These are phyloP conservation scores for Aphelocoma californica DNA, from an alignment of 2,797 vertebrate species.

Conservation along the genomic window DNA sequence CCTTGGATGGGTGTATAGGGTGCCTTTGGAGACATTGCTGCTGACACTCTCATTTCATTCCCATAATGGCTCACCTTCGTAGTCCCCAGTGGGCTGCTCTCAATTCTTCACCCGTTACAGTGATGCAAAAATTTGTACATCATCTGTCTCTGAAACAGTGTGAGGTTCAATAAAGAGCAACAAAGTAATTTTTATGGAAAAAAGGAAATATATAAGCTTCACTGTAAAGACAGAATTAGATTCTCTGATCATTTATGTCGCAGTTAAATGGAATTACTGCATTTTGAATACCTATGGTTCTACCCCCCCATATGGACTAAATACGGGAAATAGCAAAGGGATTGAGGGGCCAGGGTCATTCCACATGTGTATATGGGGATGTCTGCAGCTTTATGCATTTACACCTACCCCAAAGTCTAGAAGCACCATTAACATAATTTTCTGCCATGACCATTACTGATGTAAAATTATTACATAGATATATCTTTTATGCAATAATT, in stretches of 20 bases:
- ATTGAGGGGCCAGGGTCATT: not conserved
- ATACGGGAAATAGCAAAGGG: not conserved
- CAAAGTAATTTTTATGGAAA: not conserved
- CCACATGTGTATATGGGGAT: accelerated
- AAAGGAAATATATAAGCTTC: not conserved
- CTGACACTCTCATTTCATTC: not conserved
- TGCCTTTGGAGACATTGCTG: not conserved
- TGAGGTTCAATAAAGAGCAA: not conserved
- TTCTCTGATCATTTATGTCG: not conserved
- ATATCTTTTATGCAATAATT: not conserved
- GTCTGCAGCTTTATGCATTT: accelerated
- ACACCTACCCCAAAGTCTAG: not conserved
- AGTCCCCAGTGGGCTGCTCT: not conserved
- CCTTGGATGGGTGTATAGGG: accelerated
- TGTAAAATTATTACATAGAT: not conserved
- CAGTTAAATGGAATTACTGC: not conserved
- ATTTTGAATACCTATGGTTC: not conserved
- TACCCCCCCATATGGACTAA: accelerated
- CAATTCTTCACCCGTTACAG: not conserved
- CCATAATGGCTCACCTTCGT: accelerated
- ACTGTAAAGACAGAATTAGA: not conserved
- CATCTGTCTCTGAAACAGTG: not conserved
- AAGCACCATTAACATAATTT: not conserved
- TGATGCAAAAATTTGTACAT: not conserved
- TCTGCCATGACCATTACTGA: not conserved